Evolutionary conservation across 2,113 vertebrate species (phyloP).

Genomic region (human (Homo sapiens)): DNA sequence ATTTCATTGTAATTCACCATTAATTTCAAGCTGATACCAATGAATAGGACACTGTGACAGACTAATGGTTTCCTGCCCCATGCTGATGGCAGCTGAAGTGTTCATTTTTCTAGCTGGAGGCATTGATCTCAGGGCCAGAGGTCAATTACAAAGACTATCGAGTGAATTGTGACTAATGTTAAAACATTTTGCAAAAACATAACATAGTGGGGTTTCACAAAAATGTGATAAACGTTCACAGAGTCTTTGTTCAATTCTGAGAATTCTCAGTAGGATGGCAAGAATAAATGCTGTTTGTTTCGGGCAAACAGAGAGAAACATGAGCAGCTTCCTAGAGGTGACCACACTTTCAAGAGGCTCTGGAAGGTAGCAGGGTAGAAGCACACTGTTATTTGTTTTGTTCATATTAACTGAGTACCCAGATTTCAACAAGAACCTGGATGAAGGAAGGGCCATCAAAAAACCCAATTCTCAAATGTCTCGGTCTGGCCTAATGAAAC

Average conservation of each 20-base stretch:
- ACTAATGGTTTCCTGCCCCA: constrained; percentile 35
- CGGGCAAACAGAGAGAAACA: neutral
- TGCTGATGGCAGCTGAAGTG: neutral
- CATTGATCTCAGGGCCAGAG: neutral
- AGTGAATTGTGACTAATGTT: neutral
- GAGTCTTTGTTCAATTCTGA: neutral
- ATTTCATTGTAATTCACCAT: neutral
- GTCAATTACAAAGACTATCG: neutral
- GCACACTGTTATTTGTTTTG: neutral
- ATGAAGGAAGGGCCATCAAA: neutral
- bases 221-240: neutral
- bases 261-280: neutral
- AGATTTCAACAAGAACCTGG: neutral
- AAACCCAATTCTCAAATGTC: neutral
- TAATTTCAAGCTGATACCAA: constrained; percentile 33
- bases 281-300: neutral
- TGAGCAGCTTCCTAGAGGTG: neutral
- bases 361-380: neutral
- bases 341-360: fast-evolving
- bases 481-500: neutral
- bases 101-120: constrained; percentile 9
- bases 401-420: neutral
- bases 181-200: neutral
- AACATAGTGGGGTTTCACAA: neutral
- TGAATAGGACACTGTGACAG: neutral